Conservation (phyloP, 2,797 vertebrate genomes). For the Nyctibius grandis region DNA sequence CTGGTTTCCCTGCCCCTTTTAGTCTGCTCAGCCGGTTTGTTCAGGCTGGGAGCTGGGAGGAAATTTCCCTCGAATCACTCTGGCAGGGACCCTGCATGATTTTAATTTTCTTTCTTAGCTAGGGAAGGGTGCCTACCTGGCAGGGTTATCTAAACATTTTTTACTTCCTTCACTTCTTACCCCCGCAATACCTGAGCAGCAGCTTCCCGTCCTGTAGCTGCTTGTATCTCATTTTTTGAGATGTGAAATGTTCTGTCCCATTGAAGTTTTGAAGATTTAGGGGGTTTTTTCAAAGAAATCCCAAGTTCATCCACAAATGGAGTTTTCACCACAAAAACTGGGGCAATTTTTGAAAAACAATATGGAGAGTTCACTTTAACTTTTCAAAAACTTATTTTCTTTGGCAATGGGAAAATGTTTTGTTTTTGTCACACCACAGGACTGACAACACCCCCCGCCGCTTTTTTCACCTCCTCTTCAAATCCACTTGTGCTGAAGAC, state of each 20-base stretch:
- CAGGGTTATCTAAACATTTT: background rate
- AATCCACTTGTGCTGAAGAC: background rate
- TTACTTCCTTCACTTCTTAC: background rate
- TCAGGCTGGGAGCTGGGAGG: accelerated
- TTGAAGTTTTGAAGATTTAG: background rate
- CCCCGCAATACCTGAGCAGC: background rate
- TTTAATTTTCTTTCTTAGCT: background rate
- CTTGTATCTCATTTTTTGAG: background rate
- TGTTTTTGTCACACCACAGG: background rate
- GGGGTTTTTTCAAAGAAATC: background rate
- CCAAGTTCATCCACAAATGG: background rate
- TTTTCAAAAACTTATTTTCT: background rate
- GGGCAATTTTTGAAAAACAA: background rate
- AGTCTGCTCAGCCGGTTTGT: background rate
- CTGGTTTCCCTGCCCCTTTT: background rate
- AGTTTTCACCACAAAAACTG: background rate
- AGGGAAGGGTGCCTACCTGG: background rate
- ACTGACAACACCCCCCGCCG: accelerated
- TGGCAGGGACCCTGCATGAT: background rate
- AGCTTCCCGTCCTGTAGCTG: background rate
- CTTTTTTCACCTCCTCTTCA: background rate
- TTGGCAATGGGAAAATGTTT: background rate
- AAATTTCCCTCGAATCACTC: background rate
- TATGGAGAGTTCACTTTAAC: background rate
- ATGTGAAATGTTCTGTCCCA: background rate